Evolutionary conservation across 2,888 invertebrate species (phyloP), one percentile per base, ranked within the genome.

Genomic region (Sminthurides aquaticus): DNA sequence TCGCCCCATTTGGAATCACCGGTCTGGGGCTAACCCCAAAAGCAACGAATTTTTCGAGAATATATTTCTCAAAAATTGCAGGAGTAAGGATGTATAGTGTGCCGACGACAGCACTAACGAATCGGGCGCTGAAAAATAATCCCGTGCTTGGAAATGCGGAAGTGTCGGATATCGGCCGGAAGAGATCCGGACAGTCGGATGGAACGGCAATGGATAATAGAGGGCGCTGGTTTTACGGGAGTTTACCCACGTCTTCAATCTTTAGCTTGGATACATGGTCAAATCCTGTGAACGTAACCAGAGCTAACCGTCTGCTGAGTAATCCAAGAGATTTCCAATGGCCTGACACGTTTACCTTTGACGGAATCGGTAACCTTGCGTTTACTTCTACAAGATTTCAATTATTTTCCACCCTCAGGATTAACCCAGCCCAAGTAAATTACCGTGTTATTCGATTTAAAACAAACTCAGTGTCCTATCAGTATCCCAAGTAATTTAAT

Each of bases 161-260:
- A 67, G 83, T 88, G 0, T 80, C 78, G 2, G 84, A 86, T 69
- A 77, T 86, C 52, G 88, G 87, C 8, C 43, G 11, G 0, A 75
- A 78, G 0, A 87, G 87, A 76, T 77, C 80, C 0, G 87, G 87
- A 0, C 86, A 87, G 77, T 85, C 86, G 0, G 87, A 86, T 74
- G 87, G 87, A 0, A 88, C 88, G 87, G 83, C 85, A 68, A 87
- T 88, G 87, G 87, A 88, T 72, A 83, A 86, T 25, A 79, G 80
- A n/a, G 88, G 88, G 2, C 77, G 84, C 8, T 80, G 89, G 15
- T 88, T 87, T 79, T 88, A 83, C 77, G 43, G 43, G 18, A 43
- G 43, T 43, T 43, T 43, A 18, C 43, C 43, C 18, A 18, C 8
- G 18, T 43, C 43, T 18, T 8, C 43, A 11, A 18, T 43, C 18